Percentiles rank a stretch among this genome's conserved stretches.
Conservation (phyloP, 2,797 vertebrate species). For the Microchirus variegatus region DNA sequence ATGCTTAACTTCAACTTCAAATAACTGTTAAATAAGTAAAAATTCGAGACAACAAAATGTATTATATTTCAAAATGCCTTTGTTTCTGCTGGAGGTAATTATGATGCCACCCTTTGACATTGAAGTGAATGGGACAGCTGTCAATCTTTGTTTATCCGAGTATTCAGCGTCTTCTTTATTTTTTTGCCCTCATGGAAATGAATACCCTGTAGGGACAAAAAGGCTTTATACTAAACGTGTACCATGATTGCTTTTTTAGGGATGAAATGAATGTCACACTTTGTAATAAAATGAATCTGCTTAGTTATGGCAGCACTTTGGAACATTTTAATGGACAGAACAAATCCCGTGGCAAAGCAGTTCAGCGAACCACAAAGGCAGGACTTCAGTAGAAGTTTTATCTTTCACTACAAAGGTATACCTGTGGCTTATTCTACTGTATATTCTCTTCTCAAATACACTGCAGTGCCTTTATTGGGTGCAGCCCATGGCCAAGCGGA, state of each 20-base stretch:
- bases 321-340: slow-evolving; percentile 54
- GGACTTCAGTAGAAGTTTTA: not conserved
- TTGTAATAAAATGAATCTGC: slow-evolving; percentile 63
- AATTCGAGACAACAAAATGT: not conserved
- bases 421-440: not conserved
- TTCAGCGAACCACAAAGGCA: slow-evolving; percentile 35
- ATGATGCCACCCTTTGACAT: slow-evolving; percentile 19
- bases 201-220: slow-evolving; percentile 59
- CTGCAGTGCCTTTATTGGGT: not conserved
- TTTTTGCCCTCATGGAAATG: slow-evolving; percentile 45
- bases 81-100: slow-evolving; percentile 19
- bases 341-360: slow-evolving; percentile 19
- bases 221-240: slow-evolving; percentile 59
- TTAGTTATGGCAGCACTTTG: slow-evolving; percentile 56
- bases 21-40: not conserved
- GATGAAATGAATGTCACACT: slow-evolving; percentile 61
- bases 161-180: slow-evolving; percentile 25
- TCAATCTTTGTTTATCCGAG: slow-evolving; percentile 64
- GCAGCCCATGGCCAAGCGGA: no score
- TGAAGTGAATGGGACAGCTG: slow-evolving; percentile 43
- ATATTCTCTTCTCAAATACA: not conserved
- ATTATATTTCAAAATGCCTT: slow-evolving; percentile 28
- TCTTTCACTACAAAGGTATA: not conserved
- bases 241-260: slow-evolving; percentile 71
- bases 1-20: no score